These are phyloP conservation scores for Mesorhabditis belari DNA, from an alignment of 2,888 invertebrate genomes.

Conservation along the genomic window DNA sequence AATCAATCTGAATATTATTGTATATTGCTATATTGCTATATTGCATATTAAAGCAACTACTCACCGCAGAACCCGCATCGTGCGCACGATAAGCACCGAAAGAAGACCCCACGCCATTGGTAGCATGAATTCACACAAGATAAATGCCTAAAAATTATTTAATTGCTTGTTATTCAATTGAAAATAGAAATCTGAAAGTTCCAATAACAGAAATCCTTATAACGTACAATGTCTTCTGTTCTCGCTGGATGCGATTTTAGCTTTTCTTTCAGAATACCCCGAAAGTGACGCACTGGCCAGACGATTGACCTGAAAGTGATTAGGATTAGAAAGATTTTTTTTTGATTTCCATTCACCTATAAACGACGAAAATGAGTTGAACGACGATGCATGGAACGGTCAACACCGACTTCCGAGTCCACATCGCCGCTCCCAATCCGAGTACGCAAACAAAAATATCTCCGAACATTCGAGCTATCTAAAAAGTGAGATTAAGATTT, in stretches of 20 bases:
- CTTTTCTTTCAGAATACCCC: slow-evolving; percentile 9
- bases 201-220: not conserved
- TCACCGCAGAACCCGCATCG: slow-evolving; percentile 18
- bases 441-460: slow-evolving; percentile 41
- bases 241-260: not conserved
- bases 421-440: slow-evolving; percentile 41
- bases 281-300: slow-evolving; percentile 29
- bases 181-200: too few species aligned
- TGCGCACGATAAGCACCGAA: slow-evolving; percentile 28
- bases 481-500: not conserved
- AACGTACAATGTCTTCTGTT: not conserved
- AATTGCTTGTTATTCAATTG: too few species aligned
- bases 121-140: slow-evolving; percentile 31
- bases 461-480: slow-evolving; percentile 36
- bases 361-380: slow-evolving; percentile 29
- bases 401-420: slow-evolving; percentile 34
- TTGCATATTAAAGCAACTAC: too few species aligned
- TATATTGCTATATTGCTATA: too few species aligned
- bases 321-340: not conserved
- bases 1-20: too few species aligned
- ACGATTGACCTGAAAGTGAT: slow-evolving; percentile 17
- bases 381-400: slow-evolving; percentile 34
- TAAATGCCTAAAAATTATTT: slow-evolving; percentile 27
- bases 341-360: slow-evolving; percentile 7
- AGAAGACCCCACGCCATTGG: slow-evolving; percentile 31